Base-by-base conservation (phyloP, 2,888 invertebrate genomes). In the Yponomeuta malinellus region DNA sequence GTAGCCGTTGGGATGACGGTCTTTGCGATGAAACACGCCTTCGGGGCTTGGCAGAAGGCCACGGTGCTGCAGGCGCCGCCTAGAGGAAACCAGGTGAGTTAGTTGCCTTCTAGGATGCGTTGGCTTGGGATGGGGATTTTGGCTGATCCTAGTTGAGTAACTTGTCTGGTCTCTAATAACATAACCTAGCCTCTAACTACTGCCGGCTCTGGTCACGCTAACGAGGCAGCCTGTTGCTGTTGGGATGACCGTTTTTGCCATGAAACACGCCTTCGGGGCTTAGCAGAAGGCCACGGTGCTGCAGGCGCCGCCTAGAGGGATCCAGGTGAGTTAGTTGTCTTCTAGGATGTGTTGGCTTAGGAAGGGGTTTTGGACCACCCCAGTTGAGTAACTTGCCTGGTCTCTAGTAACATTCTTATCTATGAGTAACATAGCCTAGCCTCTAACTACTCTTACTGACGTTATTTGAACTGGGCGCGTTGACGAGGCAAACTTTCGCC, bases 11-110 rank as follows among this genome's bases (percentile, higher is more conserved):
- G 94, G 68, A 77, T 79, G 79, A 15, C 65, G 0, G 94, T 95
- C 31, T 95, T 93, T 81, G 94, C 94, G 2, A 94, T 94, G 92
- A 93, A 94, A 74, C 93, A 93, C 72, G 87, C 93, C 10, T 93
- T 94, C 78, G 93, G 93, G 48, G 93, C 94, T 8, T 96, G 96
- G 96, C 86, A 94, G 0, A 90, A 88, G 71, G 95, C 93, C 6
- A 92, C 85, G 15, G 80, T 95, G 0, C 74, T 92, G n/a, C 93
- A 93, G 8, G 78, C 93, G 2, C 79, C 86, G 66, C 81, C 84
- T 0, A 85, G 88, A 23, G 82, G 79, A 10, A 75, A 8, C 37
- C 48, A 74, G 12, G 81, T 82, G 31, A 79, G 80, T 75, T 43
- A 43, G 43, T 43, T 43, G 43, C 5, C 33, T 33, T 33, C 33